Evolutionary conservation across 2,797 vertebrate genomes (phyloP).

Genomic region (Mormyrus hasselquistii): DNA sequence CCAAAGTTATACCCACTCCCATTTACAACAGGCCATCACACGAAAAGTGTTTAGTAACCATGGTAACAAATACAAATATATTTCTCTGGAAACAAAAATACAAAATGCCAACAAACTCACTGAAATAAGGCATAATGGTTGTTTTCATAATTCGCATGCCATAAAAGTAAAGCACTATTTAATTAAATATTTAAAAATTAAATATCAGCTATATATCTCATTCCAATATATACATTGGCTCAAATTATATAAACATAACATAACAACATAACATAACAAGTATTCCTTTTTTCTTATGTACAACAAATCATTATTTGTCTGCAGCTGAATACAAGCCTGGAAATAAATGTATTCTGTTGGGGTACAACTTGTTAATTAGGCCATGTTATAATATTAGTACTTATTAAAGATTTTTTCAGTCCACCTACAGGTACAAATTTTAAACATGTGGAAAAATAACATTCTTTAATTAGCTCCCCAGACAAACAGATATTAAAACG

Average conservation of each 20-base stretch:
- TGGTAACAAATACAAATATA: conserved; percentile 8
- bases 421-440: neutral
- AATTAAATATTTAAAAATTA: neutral
- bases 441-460: conserved; percentile 4
- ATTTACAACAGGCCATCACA: neutral
- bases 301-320: neutral
- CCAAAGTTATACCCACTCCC: neutral
- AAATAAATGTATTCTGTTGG: conserved; percentile 7
- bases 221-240: neutral
- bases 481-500: neutral
- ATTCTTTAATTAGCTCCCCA: conserved; percentile 9
- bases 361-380: neutral
- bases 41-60: neutral
- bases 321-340: neutral
- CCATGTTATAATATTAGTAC: conserved; percentile 6
- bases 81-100: neutral
- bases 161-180: neutral
- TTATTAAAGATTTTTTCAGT: conserved; percentile 14
- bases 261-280: neutral
- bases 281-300: neutral
- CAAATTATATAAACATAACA: neutral
- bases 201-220: neutral
- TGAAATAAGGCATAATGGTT: neutral
- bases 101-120: neutral
- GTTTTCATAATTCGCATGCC: neutral